These are phyloP conservation scores for Drosophila persimilis DNA, from an alignment of 1,140 invertebrate species.

Conservation along the genomic window DNA sequence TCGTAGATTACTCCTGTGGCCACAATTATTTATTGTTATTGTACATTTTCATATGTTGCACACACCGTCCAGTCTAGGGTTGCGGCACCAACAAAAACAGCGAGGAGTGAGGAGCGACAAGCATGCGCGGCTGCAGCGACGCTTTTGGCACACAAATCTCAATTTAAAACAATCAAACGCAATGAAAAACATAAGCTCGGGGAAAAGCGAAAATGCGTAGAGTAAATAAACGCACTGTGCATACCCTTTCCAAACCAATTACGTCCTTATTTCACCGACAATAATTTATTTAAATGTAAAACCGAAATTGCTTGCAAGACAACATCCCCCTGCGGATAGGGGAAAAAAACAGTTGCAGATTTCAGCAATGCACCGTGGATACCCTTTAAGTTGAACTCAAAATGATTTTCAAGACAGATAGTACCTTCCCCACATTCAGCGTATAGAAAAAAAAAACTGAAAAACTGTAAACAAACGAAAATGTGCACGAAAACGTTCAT, in stretches of 20 bases:
- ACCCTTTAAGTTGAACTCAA: too few species aligned
- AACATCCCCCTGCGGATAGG: too few species aligned
- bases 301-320: too few species aligned
- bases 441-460: slow-evolving; percentile 29
- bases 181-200: slow-evolving; percentile 59
- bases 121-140: slow-evolving; percentile 21
- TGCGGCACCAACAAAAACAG: slow-evolving; percentile 8
- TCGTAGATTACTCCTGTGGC: slow-evolving; percentile 24
- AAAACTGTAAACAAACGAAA: slow-evolving; percentile 68
- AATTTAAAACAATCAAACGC: slow-evolving; percentile 79
- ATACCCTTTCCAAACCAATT: too few species aligned
- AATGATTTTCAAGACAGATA: too few species aligned
- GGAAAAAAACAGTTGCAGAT: too few species aligned
- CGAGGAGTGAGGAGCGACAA: slow-evolving; percentile 25
- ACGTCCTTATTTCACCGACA: too few species aligned
- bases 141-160: slow-evolving; percentile 72
- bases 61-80: slow-evolving; percentile 1
- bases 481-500: slow-evolving; percentile 26
- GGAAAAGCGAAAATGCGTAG: slow-evolving; percentile 35
- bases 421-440: background rate
- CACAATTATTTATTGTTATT: slow-evolving; percentile 18
- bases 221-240: too few species aligned
- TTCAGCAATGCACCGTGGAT: too few species aligned
- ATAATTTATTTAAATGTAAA: too few species aligned
- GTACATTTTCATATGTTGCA: slow-evolving; percentile 37